A percentile compares a stretch with the other conserved stretches of the same genome.
Evolutionary conservation across 2,113 vertebrate genomes (phyloP).

Genomic region (Malurus elegans): DNA sequence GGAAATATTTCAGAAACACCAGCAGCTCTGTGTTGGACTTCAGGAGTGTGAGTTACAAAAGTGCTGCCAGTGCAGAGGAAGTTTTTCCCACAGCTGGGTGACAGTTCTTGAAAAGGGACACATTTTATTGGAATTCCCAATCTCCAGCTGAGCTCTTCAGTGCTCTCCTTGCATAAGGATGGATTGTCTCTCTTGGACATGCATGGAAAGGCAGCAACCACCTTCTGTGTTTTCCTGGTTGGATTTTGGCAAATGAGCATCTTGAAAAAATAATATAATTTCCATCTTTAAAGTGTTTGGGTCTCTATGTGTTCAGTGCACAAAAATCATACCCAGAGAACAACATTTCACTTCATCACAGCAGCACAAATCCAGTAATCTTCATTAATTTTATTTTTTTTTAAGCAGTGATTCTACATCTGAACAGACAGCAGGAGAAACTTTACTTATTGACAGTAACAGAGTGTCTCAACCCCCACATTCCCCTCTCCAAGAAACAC

Average conservation of each 20-base stretch:
- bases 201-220: background rate
- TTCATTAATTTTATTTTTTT: background rate
- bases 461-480: background rate
- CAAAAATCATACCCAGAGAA: background rate
- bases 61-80: background rate
- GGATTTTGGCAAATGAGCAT: background rate
- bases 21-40: background rate
- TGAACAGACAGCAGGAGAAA: background rate
- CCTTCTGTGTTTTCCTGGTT: background rate
- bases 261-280: background rate
- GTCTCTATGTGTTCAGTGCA: background rate
- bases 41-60: background rate
- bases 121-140: background rate
- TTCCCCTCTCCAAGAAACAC: background rate
- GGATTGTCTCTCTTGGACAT: background rate
- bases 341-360: background rate
- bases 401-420: background rate
- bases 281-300: background rate
- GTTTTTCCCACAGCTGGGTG: background rate
- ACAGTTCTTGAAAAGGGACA: background rate
- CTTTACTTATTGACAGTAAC: background rate
- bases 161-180: background rate
- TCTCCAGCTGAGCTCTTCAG: background rate
- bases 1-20: background rate
- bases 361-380: background rate